Percentiles rank a stretch among this genome's conserved stretches.
phyloP scores from a whole-genome alignment of 2,797 vertebrate genomes.

The Sebastes nivosus region DNA sequence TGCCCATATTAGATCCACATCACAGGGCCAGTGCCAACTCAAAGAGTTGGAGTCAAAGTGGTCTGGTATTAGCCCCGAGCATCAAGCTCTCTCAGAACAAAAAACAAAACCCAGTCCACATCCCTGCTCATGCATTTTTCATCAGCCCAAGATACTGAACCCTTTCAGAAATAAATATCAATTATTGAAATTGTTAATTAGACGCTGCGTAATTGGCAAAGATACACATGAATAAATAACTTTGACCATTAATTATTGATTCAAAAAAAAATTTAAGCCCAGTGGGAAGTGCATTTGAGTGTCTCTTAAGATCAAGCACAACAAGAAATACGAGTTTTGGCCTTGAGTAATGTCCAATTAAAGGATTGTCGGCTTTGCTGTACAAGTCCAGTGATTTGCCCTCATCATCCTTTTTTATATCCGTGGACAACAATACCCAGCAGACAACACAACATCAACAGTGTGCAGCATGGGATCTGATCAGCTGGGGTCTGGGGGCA shows the following conservation, averaged over 20 bases:
- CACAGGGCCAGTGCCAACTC: constrained; percentile 81
- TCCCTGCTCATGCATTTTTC: constrained; percentile 84
- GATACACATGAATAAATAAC: constrained; percentile 86
- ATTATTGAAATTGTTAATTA: constrained; percentile 89
- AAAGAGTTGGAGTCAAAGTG: constrained; percentile 85
- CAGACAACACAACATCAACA: constrained; percentile 59
- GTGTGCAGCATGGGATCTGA: constrained; percentile 56
- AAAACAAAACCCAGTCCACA: constrained; percentile 80
- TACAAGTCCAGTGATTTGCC: constrained; percentile 68
- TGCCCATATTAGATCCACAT: constrained; percentile 82
- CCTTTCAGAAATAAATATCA: constrained; percentile 87
- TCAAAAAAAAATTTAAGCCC: constrained; percentile 74
- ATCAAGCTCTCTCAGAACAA: constrained; percentile 83
- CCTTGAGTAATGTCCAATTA: constrained; percentile 87
- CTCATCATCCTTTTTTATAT: constrained; percentile 51
- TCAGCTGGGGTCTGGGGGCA: constrained; percentile 43
- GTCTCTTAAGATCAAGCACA: constrained; percentile 84
- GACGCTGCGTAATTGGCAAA: constrained; percentile 80
- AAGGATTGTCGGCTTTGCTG: constrained; percentile 76
- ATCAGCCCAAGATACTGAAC: constrained; percentile 78
- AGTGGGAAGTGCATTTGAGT: constrained; percentile 74
- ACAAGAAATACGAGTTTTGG: constrained; percentile 84
- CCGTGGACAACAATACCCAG: constrained; percentile 69
- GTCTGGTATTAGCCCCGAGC: constrained; percentile 83
- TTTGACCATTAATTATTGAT: constrained; percentile 85